These are phyloP conservation scores for Conopomorpha cramerella DNA, from an alignment of 1,140 invertebrate genomes.

Conservation along the genomic window DNA sequence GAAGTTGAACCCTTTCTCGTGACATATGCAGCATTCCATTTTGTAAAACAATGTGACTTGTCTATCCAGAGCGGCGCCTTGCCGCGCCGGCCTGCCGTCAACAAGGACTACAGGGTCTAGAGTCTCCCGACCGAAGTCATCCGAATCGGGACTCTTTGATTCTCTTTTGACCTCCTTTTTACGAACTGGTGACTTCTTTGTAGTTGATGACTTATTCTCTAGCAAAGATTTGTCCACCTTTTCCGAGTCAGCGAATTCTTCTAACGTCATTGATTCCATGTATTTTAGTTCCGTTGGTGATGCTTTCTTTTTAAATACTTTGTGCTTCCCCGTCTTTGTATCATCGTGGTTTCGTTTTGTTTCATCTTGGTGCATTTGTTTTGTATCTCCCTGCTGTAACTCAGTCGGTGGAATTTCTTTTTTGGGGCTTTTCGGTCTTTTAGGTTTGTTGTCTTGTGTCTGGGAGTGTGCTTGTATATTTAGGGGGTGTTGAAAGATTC, in stretches of 20 bases:
- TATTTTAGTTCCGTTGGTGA: conserved; percentile 29
- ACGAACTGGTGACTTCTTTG: conserved; percentile 10
- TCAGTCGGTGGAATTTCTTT: conserved; percentile 11
- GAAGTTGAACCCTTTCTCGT: conserved; percentile 37
- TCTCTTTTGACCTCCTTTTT: conserved; percentile 9
- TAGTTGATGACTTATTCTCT: conserved; percentile 11
- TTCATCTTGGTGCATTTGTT: no score
- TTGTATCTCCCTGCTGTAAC: conserved; percentile 28
- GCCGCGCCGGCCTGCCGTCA: conserved; percentile 39
- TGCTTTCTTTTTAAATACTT: conserved; percentile 19
- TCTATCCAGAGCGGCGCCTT: conserved; percentile 35
- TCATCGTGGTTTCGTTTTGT: no score
- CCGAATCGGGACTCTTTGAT: conserved; percentile 6
- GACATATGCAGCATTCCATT: conserved; percentile 53
- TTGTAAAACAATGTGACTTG: conserved; percentile 50
- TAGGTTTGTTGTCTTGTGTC: conserved; percentile 5
- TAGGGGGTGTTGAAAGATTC: no score
- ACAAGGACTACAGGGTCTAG: conserved; percentile 36
- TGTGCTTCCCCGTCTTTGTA: conserved; percentile 15
- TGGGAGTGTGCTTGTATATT: conserved; percentile 8
- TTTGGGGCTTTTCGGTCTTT: conserved; percentile 5
- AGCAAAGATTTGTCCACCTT: conserved; percentile 36
- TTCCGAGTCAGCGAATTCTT: conserved; percentile 38
- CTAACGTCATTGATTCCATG: conserved; percentile 41
- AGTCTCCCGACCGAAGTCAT: conserved; percentile 11